Evolutionary conservation across 2,113 vertebrate species (phyloP).

Genomic region (Atrichornis clamosus): DNA sequence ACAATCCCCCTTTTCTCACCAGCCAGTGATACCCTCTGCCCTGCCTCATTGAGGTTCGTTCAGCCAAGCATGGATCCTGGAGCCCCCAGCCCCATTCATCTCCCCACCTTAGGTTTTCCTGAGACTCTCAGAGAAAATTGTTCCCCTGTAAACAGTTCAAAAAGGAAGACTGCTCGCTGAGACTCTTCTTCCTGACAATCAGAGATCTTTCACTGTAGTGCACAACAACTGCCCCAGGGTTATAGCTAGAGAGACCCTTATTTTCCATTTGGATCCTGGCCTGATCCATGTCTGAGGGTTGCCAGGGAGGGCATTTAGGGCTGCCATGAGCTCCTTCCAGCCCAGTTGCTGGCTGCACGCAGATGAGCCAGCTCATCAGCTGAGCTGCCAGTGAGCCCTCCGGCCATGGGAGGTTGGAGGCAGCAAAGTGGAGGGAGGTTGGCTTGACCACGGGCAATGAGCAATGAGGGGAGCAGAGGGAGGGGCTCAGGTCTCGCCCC

Average conservation of each 20-base stretch:
- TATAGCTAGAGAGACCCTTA: background rate
- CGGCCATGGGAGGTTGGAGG: background rate
- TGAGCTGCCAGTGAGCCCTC: conserved; percentile 46
- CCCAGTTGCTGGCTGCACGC: conserved; percentile 45
- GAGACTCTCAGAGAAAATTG: background rate
- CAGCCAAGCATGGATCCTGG: background rate
- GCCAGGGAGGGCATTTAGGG: conserved; percentile 52
- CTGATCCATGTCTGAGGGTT: conserved; percentile 15
- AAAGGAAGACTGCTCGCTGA: background rate
- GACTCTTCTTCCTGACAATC: background rate
- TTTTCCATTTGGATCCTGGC: conserved; percentile 19
- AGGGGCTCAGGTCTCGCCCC: background rate
- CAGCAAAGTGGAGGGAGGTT: conserved; percentile 19
- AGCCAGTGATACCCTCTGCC: background rate
- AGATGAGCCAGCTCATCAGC: conserved; percentile 54
- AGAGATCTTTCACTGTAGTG: background rate
- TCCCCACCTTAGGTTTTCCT: background rate
- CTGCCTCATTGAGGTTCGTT: background rate
- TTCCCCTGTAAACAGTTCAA: background rate
- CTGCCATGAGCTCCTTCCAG: conserved; percentile 45
- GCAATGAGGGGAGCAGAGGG: background rate
- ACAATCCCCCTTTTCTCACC: background rate
- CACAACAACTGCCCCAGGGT: conserved; percentile 1
- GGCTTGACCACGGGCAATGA: background rate
- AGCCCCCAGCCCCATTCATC: background rate